Conservation (phyloP, 2,888 invertebrate genomes). For the Cerceris ruficornis region DNA sequence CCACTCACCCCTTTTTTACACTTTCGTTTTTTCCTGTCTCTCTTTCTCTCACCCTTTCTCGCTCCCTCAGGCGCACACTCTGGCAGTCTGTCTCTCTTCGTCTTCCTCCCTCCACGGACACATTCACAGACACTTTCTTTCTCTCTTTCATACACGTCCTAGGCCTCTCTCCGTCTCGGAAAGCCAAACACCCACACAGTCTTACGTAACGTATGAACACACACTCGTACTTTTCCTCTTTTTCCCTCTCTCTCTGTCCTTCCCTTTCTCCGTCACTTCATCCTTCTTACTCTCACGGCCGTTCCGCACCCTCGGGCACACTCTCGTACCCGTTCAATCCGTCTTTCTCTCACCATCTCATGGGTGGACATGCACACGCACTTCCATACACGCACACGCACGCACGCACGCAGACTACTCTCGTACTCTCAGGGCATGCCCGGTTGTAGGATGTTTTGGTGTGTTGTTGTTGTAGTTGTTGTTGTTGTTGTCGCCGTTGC, state of each 20-base stretch:
- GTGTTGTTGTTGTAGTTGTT: constrained; percentile 64
- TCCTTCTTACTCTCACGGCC: constrained; percentile 35
- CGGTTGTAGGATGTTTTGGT: constrained; percentile 80
- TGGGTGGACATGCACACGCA: constrained; percentile 31
- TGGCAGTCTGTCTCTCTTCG: neutral
- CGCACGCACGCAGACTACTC: constrained; percentile 75
- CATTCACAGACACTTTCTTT: constrained; percentile 36
- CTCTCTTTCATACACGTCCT: constrained; percentile 29
- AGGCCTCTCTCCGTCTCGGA: constrained; percentile 19
- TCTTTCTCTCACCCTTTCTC: constrained; percentile 25
- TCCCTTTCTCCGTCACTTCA: constrained; percentile 25
- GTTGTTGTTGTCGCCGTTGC: constrained; percentile 43
- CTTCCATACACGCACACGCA: constrained; percentile 40
- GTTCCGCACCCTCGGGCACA: constrained; percentile 53
- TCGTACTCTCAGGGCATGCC: constrained; percentile 82
- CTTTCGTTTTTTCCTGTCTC: constrained; percentile 22
- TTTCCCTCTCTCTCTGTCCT: constrained; percentile 21
- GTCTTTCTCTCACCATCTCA: constrained; percentile 45
- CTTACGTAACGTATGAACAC: constrained; percentile 21
- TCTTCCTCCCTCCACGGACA: neutral
- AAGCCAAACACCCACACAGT: constrained; percentile 20
- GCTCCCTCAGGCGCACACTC: neutral
- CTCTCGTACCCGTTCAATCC: constrained; percentile 44
- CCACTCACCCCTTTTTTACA: constrained; percentile 14
- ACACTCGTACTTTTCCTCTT: constrained; percentile 13